Conservation (phyloP, 1,140 invertebrate species). For the Diorhabda carinulata region DNA sequence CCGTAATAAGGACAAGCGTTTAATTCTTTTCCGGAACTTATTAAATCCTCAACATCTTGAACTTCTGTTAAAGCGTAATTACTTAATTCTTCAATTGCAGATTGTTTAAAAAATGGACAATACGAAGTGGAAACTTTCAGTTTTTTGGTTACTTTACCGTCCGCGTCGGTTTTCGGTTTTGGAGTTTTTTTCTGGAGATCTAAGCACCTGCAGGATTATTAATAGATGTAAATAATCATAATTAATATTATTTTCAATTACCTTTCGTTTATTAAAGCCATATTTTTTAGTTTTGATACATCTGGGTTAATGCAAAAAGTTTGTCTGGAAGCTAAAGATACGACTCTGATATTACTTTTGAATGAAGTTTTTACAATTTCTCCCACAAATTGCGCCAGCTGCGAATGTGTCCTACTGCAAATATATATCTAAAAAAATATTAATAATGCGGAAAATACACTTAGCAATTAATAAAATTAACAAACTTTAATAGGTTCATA, state of each 20-base stretch:
- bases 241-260: constrained; percentile 34
- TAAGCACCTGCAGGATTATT: constrained; percentile 63
- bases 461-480: constrained; percentile 1
- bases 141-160: constrained; percentile 61
- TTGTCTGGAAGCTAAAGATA: constrained; percentile 86
- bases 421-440: constrained; percentile 15
- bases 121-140: constrained; percentile 51
- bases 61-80: constrained; percentile 67
- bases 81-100: constrained; percentile 61
- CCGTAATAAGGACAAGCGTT: constrained; percentile 91
- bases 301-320: constrained; percentile 87
- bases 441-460: constrained; percentile 10
- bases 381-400: constrained; percentile 88
- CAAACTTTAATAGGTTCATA: constrained; percentile 48
- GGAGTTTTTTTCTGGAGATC: constrained; percentile 77
- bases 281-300: constrained; percentile 71
- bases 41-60: constrained; percentile 86
- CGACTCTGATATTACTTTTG: constrained; percentile 65
- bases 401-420: constrained; percentile 91
- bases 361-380: constrained; percentile 87
- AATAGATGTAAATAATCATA: not conserved
- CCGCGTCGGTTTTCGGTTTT: constrained; percentile 54
- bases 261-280: constrained; percentile 88
- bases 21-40: constrained; percentile 62
- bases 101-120: constrained; percentile 68